Percentiles rank a stretch among this genome's conserved stretches.
These are phyloP conservation scores for Alviniconcha marisindica DNA, from an alignment of 1,140 invertebrate genomes.

Conservation along the genomic window DNA sequence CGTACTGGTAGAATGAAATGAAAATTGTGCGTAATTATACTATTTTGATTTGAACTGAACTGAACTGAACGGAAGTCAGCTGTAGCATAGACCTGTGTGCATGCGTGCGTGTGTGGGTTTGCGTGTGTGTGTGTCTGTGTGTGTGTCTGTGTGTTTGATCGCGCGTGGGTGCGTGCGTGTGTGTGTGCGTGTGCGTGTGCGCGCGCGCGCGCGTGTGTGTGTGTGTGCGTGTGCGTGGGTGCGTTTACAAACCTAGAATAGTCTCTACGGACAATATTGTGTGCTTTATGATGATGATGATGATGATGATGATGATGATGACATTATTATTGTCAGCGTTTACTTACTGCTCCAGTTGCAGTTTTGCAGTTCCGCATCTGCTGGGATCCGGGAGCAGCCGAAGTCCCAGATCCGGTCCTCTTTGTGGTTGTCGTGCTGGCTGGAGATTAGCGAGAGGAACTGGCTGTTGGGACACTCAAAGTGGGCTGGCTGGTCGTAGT, in stretches of 20 bases:
- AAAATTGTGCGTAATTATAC: background rate
- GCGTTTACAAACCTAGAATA: no score
- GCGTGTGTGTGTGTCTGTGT: background rate
- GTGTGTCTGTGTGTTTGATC: background rate
- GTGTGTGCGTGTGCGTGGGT: background rate
- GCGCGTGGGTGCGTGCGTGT: background rate
- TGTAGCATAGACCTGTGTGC: background rate
- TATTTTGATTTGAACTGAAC: background rate
- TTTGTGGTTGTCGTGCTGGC: constrained; percentile 41
- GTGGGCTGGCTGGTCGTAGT: constrained; percentile 39
- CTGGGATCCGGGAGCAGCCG: background rate
- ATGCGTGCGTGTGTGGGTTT: background rate
- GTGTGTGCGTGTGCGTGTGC: constrained; percentile 3
- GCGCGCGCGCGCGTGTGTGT: background rate
- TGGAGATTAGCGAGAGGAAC: constrained; percentile 24
- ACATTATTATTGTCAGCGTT: no score
- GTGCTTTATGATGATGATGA: no score
- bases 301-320: no score
- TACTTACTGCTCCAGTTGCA: constrained; percentile 40
- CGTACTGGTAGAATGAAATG: background rate
- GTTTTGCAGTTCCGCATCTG: background rate
- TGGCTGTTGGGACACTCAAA: constrained; percentile 30
- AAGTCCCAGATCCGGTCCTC: constrained; percentile 49
- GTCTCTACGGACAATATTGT: no score
- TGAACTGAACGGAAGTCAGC: background rate